Evolutionary conservation across 2,797 vertebrate genomes (phyloP).

Genomic region (Gymnocypris eckloni): DNA sequence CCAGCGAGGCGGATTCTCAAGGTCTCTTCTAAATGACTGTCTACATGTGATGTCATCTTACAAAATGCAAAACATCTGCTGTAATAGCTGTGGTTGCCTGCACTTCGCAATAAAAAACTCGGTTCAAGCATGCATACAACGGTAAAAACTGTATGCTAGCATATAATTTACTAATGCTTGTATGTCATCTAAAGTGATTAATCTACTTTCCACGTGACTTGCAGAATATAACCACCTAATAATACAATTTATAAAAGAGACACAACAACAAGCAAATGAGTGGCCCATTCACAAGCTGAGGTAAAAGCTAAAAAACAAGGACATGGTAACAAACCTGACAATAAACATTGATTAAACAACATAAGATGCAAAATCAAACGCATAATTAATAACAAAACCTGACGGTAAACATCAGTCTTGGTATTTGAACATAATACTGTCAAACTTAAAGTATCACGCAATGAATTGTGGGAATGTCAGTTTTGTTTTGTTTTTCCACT

Average conservation of each 20-base stretch:
- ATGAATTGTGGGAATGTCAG: background rate
- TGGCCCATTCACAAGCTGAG: background rate
- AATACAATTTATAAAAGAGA: background rate
- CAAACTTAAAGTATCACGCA: background rate
- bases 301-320: background rate
- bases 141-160: background rate
- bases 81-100: background rate
- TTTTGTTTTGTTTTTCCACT: background rate
- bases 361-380: background rate
- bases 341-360: background rate
- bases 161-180: background rate
- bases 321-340: background rate
- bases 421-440: background rate
- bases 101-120: background rate
- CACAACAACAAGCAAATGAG: background rate
- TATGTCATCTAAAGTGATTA: background rate
- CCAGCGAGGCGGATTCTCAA: conserved; percentile 54
- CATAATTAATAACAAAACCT: background rate
- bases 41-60: background rate
- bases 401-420: background rate
- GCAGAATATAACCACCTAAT: background rate
- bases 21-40: conserved; percentile 38
- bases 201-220: background rate
- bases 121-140: background rate
- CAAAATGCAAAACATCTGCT: background rate